Base-by-base conservation (phyloP, 30 jellyfish, hydroid and myxozoan species). In the Cassiopea andromeda region DNA sequence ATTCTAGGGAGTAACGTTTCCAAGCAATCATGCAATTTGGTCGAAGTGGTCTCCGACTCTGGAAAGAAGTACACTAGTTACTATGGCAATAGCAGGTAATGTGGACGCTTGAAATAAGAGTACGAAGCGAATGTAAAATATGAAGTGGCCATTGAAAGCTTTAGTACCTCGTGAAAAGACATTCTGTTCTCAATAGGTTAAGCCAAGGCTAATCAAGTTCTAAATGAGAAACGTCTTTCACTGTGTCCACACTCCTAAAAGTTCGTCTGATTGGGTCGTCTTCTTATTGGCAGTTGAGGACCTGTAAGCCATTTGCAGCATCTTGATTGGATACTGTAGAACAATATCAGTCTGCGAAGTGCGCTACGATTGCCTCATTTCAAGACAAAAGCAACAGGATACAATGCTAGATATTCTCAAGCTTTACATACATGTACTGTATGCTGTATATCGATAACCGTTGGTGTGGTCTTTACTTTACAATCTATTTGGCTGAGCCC, bases 31-130 rank as follows among this genome's bases (percentile, higher is more conserved):
- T 73, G 98, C 98, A 1, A 94, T 94, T 43, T 94, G 98, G 98
- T 85, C 95, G 12, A 94, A 94, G 70, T 94, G 98, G 98, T 94
- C 98, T 4, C 98, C 98, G n/a, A 95, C 98, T 1, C 45, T 87
- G 61, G 98, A 94, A 85, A 75, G 98, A 44, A 94, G 98, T 81
- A 94, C 98, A 1, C 73, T 94, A 78, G 97, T 94, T 13, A 94
- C 98, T 48, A 94, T 94, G 98, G 59, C 98, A 17, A 94, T 94
- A 43, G 98, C 98, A 54, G 98, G 98, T 89, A 72, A 17, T 54
- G 64, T 54, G 10, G 12, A 54, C 64, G 12, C 0, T 54, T 54
- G 12, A 54, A 10, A 54, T 10, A 54, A 54, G 12, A 54, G 64
- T 27, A 27, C 38, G 38, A 27, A 6, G 10, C 12, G 64, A 3